A percentile compares a stretch with the other conserved stretches of the same genome.
These are phyloP conservation scores for Podarcis cretensis DNA, from an alignment of 2,113 vertebrate genomes.

Conservation along the genomic window DNA sequence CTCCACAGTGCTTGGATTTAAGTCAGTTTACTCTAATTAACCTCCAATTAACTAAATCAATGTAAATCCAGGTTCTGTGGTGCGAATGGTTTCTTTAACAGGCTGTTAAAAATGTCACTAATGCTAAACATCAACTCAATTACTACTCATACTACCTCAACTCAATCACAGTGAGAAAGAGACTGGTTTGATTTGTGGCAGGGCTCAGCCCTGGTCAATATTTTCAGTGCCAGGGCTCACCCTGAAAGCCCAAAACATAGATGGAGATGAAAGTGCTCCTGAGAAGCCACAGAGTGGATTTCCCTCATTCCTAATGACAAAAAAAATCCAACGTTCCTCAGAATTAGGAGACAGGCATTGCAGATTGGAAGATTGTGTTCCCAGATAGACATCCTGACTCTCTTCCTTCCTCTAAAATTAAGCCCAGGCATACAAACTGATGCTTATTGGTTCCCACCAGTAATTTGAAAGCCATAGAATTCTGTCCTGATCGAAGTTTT, in stretches of 20 bases:
- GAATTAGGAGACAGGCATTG: background rate
- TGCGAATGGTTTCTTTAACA: background rate
- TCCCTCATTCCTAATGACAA: background rate
- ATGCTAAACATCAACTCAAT: background rate
- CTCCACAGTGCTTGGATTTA: background rate
- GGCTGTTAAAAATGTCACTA: conserved; percentile 2
- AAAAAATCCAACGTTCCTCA: no score
- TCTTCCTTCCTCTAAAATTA: background rate
- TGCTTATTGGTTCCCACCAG: background rate
- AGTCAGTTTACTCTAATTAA: background rate
- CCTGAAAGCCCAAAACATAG: background rate
- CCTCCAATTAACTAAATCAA: conserved; percentile 7
- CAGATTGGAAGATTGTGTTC: background rate
- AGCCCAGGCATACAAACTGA: background rate
- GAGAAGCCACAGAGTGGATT: background rate
- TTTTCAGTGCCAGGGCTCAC: background rate
- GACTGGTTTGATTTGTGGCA: background rate
- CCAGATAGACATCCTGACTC: background rate
- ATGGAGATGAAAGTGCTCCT: background rate
- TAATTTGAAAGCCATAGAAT: background rate
- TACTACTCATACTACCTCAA: background rate
- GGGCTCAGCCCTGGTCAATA: background rate
- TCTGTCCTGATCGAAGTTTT: no score
- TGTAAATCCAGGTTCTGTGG: background rate
- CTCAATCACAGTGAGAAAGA: background rate